Percentiles rank a stretch among this genome's conserved stretches.
phyloP scores from a whole-genome alignment of 2,797 vertebrate genomes.

The Leucoraja ocellata region DNA sequence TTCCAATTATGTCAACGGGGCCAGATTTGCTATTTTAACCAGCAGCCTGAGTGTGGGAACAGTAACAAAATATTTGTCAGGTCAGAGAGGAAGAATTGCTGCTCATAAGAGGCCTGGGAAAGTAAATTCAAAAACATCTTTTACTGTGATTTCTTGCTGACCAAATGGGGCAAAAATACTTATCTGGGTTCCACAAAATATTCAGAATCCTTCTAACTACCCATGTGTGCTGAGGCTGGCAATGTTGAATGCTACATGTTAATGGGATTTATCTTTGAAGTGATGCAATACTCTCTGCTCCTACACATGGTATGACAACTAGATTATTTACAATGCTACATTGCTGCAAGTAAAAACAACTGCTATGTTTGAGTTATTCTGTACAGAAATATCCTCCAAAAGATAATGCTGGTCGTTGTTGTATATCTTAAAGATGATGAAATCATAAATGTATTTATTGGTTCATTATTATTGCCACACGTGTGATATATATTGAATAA shows the following conservation, averaged over 20 bases:
- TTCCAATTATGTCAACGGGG: not conserved
- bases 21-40: slow-evolving; percentile 10
- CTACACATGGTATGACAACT: not conserved
- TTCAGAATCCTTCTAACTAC: not conserved
- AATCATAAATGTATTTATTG: not conserved
- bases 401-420: not conserved
- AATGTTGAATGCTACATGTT: not conserved
- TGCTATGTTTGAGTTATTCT: not conserved
- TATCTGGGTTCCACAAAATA: not conserved
- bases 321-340: not conserved
- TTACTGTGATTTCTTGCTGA: not conserved
- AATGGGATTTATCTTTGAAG: not conserved
- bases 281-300: not conserved
- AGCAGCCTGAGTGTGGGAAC: not conserved
- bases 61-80: not conserved
- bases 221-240: too few species aligned
- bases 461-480: too few species aligned
- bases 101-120: not conserved
- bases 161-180: not conserved
- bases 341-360: not conserved
- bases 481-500: too few species aligned
- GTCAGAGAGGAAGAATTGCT: not conserved
- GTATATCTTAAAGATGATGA: not conserved
- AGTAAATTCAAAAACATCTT: not conserved
- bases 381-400: not conserved